Percentiles rank a stretch among this genome's conserved stretches.
Conservation (phyloP, 1,140 invertebrate genomes). For the Drosophila melanica region DNA sequence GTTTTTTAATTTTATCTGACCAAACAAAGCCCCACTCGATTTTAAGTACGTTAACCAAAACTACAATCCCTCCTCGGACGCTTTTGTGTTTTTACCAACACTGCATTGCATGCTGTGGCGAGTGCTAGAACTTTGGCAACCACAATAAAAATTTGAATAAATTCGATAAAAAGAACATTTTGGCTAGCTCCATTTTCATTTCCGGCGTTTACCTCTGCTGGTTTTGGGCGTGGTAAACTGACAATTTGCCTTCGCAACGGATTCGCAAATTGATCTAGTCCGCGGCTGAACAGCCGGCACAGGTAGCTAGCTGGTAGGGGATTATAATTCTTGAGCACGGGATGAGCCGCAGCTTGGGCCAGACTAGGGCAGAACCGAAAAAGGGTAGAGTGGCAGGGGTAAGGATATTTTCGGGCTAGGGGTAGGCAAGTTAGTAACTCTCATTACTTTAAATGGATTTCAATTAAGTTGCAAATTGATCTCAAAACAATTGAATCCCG, state of each 20-base stretch:
- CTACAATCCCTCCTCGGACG: not conserved
- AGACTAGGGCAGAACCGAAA: conserved; percentile 30
- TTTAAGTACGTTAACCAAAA: not conserved
- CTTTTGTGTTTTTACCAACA: no score
- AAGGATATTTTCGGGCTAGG: conserved; percentile 3
- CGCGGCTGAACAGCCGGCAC: conserved; percentile 42
- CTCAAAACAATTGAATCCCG: conserved; percentile 80
- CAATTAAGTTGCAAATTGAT: conserved; percentile 84
- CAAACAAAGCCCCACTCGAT: no score
- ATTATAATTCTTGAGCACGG: conserved; percentile 76
- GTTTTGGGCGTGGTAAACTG: conserved; percentile 9
- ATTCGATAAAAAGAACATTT: no score
- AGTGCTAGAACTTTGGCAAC: no score
- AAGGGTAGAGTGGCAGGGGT: conserved; percentile 35
- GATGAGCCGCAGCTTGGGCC: conserved; percentile 51
- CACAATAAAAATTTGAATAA: no score
- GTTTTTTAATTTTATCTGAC: no score
- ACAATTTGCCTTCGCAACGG: conserved; percentile 70
- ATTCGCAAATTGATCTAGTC: conserved; percentile 57
- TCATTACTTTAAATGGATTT: conserved; percentile 84
- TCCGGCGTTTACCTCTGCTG: not conserved
- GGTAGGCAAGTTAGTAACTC: conserved; percentile 78
- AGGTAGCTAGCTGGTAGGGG: conserved; percentile 21
- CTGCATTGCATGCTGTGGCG: no score
- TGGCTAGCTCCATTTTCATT: not conserved